Evolutionary conservation across 2,113 vertebrate genomes (phyloP), one percentile per base, ranked within the genome.

Genomic region (Strix uralensis): DNA sequence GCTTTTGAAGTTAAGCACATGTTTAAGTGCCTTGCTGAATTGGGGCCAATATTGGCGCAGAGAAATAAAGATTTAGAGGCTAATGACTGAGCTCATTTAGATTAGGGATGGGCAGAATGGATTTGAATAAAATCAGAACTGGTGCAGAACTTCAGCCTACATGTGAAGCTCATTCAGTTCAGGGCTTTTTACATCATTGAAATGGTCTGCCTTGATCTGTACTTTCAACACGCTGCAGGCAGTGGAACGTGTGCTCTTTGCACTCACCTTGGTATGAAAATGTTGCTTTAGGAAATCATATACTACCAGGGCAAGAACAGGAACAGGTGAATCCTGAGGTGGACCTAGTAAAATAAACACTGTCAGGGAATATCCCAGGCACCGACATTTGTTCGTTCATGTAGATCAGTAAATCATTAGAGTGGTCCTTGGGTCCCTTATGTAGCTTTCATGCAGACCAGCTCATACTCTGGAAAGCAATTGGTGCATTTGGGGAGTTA

Each of bases 1-100:
- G 89, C 91, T 94, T 95, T 96, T 97, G 95, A 97, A 96, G 96
- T 95, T 93, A 96, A 97, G 94, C 87, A 88, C 79, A 55, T 59
- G 87, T 96, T 97, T 96, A 95, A 97, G 95, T 83, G 94, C 91
- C 91, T 95, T 66, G 66, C 96, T 97, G 95, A 97, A 96, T 0
- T 70, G 15, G 30, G 75, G 94, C 95, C 97, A 97, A 49, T 92
- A 94, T 91, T 96, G 95, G 93, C 92, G 83, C 81, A 90, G 81
- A 51, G 84, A 92, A 96, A 81, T 63, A 84, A 87, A 93, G 92
- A 94, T 94, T 96, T 91, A 74, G 87, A 95, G 93, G 55, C 85
- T 92, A 96, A 92, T 92, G 89, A 90, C 89, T 94, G 95, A 93
- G 94, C 94, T 97, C 81, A n/a, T 96, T 96, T 94, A 91, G 94